Evolutionary conservation across 2,888 invertebrate species (phyloP), one percentile per base, ranked within the genome.

Genomic region (Pammene aurita): DNA sequence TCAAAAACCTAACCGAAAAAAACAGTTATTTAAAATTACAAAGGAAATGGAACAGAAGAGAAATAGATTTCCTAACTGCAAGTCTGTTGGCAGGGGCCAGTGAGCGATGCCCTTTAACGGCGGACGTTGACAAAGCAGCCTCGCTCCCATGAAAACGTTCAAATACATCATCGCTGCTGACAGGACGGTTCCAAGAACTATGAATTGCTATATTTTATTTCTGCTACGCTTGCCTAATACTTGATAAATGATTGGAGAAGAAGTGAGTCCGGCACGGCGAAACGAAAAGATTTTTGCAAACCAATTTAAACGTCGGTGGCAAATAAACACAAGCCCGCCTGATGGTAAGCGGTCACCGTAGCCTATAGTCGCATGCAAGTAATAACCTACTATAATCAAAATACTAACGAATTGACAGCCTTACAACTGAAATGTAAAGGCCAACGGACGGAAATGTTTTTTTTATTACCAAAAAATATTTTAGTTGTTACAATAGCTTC

Each of bases 201-300:
- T 84, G 86, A 86, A 89, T 87, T 86, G 88, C 90, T 85, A 90
- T 90, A 91, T 91, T 91, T 91, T 91, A 91, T 90, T 91, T 90
- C 85, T 85, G 85, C 84, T 83, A 86, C 85, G 80, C 81, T 86
- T 82, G 84, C 77, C 84, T 86, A 82, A 88, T 90, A 84, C 79
- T 84, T 90, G 90, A 91, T 90, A 88, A 90, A 92, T 89, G 88
- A 83, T 84, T 79, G 58, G 76, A 78, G 80, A 84, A 76, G 75
- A 73, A 78, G 74, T 70, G 68, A n/a, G n/a, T 62, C 54, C 26
- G 67, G 13, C 48, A 56, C 9, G 35, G 13, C n/a, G 35, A 26
- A 41, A 57, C 42, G 48, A 62, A 61, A 41, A 7, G 18, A 11
- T 48, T 44, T 60, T 46, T 42, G 41, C 26, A 1, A 18, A 35